Evolutionary conservation across 2,113 vertebrate genomes (phyloP).

Genomic region (Takifugu flavidus): DNA sequence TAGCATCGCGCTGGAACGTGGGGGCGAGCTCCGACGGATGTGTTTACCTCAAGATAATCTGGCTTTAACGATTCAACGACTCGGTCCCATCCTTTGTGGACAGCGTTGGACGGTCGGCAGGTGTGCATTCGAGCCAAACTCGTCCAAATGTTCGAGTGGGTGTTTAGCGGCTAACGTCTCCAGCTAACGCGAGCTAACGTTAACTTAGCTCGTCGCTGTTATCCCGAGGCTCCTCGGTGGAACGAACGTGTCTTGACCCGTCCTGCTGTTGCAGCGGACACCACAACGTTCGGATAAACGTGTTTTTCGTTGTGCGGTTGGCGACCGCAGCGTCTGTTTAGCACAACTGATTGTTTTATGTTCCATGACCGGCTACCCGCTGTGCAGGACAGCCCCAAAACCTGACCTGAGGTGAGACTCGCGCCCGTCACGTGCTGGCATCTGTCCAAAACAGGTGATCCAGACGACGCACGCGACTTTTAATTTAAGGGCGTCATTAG

Average conservation of each 20-base stretch:
- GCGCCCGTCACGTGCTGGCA: conserved; percentile 43
- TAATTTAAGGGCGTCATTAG: too few species aligned
- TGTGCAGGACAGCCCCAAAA: conserved; percentile 10
- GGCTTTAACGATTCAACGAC: too few species aligned
- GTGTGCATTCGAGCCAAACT: background rate
- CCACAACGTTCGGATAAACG: background rate
- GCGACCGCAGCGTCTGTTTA: background rate
- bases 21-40: conserved; percentile 1
- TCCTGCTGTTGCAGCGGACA: too few species aligned
- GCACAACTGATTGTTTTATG: background rate
- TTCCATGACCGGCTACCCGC: conserved; percentile 26
- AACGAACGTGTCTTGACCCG: too few species aligned
- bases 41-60: background rate
- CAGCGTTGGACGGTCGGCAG: too few species aligned
- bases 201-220: conserved; percentile 30
- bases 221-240: conserved; percentile 14
- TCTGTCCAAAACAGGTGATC: conserved; percentile 51
- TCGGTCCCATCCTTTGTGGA: too few species aligned
- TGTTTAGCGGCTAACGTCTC: conserved; percentile 48
- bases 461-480: conserved; percentile 8
- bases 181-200: conserved; percentile 48
- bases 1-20: conserved; percentile 34
- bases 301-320: background rate
- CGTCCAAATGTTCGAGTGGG: conserved; percentile 16
- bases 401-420: conserved; percentile 30